Evolutionary conservation across 1,140 invertebrate genomes (phyloP).

Genomic region (Habropoda laboriosa): DNA sequence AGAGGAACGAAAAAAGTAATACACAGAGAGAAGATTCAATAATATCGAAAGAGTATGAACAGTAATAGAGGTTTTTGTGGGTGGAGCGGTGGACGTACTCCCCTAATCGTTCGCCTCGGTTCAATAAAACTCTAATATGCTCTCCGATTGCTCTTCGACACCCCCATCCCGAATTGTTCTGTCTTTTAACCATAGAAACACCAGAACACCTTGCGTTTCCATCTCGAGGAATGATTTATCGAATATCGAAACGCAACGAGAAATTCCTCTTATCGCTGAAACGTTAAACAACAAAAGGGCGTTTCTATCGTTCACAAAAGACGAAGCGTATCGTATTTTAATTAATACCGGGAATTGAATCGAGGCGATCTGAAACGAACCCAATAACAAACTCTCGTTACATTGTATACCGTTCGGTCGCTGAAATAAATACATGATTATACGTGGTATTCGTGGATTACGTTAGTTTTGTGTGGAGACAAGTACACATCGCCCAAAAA

Average conservation of each 20-base stretch:
- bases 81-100: constrained; percentile 15
- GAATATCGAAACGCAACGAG: too few species aligned
- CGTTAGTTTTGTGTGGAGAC: constrained; percentile 22
- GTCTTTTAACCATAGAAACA: too few species aligned
- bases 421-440: constrained; percentile 66
- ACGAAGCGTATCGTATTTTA: too few species aligned
- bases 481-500: constrained; percentile 41
- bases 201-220: too few species aligned
- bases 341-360: constrained; percentile 24
- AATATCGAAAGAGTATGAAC: constrained; percentile 67
- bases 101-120: constrained; percentile 23
- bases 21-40: constrained; percentile 67
- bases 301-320: too few species aligned
- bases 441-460: constrained; percentile 29
- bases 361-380: constrained; percentile 20
- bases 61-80: constrained; percentile 50
- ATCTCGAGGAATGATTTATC: too few species aligned
- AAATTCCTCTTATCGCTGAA: too few species aligned
- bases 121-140: constrained; percentile 36
- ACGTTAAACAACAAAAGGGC: too few species aligned
- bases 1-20: constrained; percentile 64
- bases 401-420: constrained; percentile 29
- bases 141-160: background rate
- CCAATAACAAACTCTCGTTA: constrained; percentile 42
- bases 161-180: too few species aligned